phyloP scores from a whole-genome alignment of 2,797 vertebrate species.

The Erithacus rubecula region DNA sequence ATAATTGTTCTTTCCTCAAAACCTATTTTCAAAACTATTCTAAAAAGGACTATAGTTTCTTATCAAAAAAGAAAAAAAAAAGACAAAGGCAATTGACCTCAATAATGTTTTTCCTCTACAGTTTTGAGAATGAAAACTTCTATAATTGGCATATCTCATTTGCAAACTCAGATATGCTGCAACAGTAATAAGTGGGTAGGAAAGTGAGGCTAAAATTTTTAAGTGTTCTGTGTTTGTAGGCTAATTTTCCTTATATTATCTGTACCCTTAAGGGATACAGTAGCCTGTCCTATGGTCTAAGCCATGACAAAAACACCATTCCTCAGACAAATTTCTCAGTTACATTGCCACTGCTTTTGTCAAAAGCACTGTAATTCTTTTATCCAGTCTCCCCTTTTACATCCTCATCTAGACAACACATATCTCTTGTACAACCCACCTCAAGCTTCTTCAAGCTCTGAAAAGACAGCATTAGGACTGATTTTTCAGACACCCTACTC shows the following conservation, averaged over 20 bases:
- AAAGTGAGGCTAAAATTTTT: constrained; percentile 47
- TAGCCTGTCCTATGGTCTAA: constrained; percentile 33
- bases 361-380: not conserved
- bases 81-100: not conserved
- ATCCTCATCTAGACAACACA: accelerated
- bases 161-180: not conserved
- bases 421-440: not conserved
- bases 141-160: not conserved
- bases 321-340: constrained; percentile 1
- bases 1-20: not conserved
- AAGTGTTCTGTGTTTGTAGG: constrained; percentile 47
- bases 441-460: not conserved
- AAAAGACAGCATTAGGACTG: not conserved
- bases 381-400: not conserved
- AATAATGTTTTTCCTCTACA: not conserved
- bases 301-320: constrained; percentile 16
- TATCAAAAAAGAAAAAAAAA: not conserved
- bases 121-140: not conserved
- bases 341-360: not conserved
- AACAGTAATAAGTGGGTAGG: constrained; percentile 8
- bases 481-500: not conserved
- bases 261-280: constrained; percentile 2
- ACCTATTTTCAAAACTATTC: not conserved
- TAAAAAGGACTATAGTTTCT: not conserved
- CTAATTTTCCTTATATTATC: constrained; percentile 36